A percentile compares a stretch with the other conserved stretches of the same genome.
Conservation (phyloP, 2,888 invertebrate genomes). For the Scaptomyza flava region DNA sequence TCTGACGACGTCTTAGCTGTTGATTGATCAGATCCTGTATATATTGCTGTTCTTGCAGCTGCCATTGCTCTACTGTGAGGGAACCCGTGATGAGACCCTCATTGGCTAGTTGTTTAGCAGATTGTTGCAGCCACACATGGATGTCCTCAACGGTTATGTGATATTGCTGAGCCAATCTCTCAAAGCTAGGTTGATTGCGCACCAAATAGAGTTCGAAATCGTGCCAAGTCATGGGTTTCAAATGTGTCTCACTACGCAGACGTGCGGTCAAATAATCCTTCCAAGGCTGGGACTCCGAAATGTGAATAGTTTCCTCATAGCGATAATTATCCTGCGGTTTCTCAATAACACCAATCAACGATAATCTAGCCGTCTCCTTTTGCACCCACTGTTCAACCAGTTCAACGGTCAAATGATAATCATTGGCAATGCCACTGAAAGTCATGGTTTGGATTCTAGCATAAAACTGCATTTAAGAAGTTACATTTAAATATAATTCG, state of each 20-base stretch:
- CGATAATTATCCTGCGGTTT: slow-evolving; percentile 58
- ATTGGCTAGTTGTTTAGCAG: slow-evolving; percentile 58
- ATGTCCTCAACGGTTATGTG: slow-evolving; percentile 77
- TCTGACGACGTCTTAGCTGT: slow-evolving; percentile 63
- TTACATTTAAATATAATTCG: too few species aligned
- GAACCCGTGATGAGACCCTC: slow-evolving; percentile 68
- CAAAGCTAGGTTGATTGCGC: slow-evolving; percentile 65
- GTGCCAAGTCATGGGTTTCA: slow-evolving; percentile 71
- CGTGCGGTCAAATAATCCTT: slow-evolving; percentile 68
- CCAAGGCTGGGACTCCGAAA: slow-evolving; percentile 67
- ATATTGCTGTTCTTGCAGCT: slow-evolving; percentile 69
- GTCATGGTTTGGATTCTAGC: too few species aligned
- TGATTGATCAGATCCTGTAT: slow-evolving; percentile 76
- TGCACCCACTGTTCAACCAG: slow-evolving; percentile 82
- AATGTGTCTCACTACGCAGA: slow-evolving; percentile 62
- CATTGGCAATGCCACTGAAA: slow-evolving; percentile 70
- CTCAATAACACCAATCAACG: slow-evolving; percentile 70
- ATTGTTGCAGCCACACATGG: slow-evolving; percentile 71
- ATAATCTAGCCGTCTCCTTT: slow-evolving; percentile 76
- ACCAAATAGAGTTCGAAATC: slow-evolving; percentile 76
- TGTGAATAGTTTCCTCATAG: slow-evolving; percentile 55
- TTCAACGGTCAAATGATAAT: slow-evolving; percentile 80
- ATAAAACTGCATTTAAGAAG: too few species aligned
- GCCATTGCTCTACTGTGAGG: slow-evolving; percentile 70
- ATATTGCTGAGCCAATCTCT: slow-evolving; percentile 74